A percentile compares a stretch with the other conserved stretches of the same genome.
Evolutionary conservation across 2,797 vertebrate genomes (phyloP).

Genomic region (Lagocephalus sceleratus): DNA sequence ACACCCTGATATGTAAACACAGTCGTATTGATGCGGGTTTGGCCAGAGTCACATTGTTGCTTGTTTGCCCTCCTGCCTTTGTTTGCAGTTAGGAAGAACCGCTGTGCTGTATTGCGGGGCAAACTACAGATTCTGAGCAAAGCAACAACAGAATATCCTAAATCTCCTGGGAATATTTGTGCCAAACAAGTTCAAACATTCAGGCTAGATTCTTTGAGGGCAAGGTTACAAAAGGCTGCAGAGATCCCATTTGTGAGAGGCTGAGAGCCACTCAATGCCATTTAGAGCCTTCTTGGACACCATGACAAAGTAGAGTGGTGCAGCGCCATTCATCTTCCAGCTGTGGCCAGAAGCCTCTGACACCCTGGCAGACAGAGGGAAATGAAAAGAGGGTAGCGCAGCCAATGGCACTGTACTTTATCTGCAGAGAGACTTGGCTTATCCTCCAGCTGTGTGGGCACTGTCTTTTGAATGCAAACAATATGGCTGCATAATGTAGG

Average conservation of each 20-base stretch:
- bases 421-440: constrained; percentile 69
- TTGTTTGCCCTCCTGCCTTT: not conserved
- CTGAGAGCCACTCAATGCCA: constrained; percentile 66
- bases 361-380: constrained; percentile 63
- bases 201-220: constrained; percentile 26
- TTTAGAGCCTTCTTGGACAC: constrained; percentile 66
- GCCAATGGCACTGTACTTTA: constrained; percentile 52
- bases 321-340: constrained; percentile 72
- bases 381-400: constrained; percentile 69
- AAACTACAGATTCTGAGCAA: constrained; percentile 4
- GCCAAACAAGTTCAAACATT: constrained; percentile 41
- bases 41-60: not conserved
- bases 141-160: constrained; percentile 20
- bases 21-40: not conserved
- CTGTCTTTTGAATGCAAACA: constrained; percentile 69
- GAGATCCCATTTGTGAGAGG: constrained; percentile 58
- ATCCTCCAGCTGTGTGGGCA: constrained; percentile 72
- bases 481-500: constrained; percentile 67
- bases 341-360: constrained; percentile 68
- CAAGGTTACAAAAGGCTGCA: constrained; percentile 53
- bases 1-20: not conserved
- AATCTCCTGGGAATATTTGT: constrained; percentile 35
- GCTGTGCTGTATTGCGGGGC: not conserved
- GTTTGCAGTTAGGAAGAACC: too few relatives aligned
- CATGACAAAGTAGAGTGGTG: constrained; percentile 69